Evolutionary conservation across 2,797 vertebrate genomes (phyloP).

Genomic region (Aselliscus stoliczkanus): DNA sequence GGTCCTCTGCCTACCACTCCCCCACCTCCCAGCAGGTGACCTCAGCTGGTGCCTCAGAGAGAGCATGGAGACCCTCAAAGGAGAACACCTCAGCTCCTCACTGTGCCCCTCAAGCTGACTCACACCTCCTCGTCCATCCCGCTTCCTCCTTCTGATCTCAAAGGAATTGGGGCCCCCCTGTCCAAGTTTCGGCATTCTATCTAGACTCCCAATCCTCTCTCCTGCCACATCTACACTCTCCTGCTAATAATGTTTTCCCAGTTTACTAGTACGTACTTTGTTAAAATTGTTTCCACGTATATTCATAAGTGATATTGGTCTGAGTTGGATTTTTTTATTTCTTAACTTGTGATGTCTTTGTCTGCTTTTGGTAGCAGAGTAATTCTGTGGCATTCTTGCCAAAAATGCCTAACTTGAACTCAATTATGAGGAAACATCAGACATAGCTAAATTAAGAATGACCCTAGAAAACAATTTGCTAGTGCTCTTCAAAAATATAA

Average conservation of each 20-base stretch:
- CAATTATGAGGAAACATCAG: not conserved
- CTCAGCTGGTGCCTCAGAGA: not conserved
- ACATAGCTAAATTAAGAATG: not conserved
- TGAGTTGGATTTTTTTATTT: not conserved
- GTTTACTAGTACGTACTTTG: not conserved
- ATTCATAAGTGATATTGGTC: not conserved
- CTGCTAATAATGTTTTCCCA: no score
- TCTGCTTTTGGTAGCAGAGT: not conserved
- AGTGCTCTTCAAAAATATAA: not conserved
- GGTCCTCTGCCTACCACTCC: rapidly evolving
- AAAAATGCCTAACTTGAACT: not conserved
- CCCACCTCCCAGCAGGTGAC: not conserved
- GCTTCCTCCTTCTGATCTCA: not conserved
- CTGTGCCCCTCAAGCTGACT: not conserved
- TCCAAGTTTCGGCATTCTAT: no score
- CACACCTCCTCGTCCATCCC: not conserved
- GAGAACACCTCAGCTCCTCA: not conserved
- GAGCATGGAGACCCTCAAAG: not conserved
- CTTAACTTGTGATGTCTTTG: not conserved
- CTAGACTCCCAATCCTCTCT: no score
- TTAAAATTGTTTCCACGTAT: not conserved
- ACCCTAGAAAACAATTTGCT: not conserved
- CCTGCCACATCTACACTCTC: no score
- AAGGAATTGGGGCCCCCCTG: not conserved
- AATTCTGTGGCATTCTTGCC: not conserved